A percentile compares a stretch with the other conserved stretches of the same genome.
These are phyloP conservation scores for Dicycla oo DNA, from an alignment of 2,888 invertebrate genomes.

Conservation along the genomic window DNA sequence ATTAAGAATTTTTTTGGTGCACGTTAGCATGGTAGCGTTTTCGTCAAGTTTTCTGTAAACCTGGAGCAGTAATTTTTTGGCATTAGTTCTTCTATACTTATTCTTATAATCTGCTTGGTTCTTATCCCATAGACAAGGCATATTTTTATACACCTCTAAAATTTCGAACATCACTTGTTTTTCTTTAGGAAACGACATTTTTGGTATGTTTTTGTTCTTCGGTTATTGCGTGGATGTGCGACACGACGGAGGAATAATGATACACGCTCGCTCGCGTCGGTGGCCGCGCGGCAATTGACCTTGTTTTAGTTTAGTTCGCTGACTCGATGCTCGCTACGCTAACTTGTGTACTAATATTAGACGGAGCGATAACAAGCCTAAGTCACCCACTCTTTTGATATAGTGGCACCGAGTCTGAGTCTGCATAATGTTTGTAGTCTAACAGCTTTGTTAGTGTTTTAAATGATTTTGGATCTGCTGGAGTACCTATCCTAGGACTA, in stretches of 20 bases:
- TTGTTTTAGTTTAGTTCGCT: conserved; percentile 35
- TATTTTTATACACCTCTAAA: conserved; percentile 33
- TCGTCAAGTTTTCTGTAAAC: conserved; percentile 25
- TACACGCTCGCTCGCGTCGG: not conserved
- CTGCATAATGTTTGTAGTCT: not conserved
- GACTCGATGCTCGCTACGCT: conserved; percentile 27
- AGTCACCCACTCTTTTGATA: not conserved
- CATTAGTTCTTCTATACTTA: conserved; percentile 15
- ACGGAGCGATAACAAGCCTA: not conserved
- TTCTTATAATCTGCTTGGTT: conserved; percentile 27
- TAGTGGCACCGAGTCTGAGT: not conserved
- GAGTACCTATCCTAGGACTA: not conserved
- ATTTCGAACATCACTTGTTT: conserved; percentile 26
- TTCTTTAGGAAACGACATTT: conserved; percentile 18
- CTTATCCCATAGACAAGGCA: conserved; percentile 34
- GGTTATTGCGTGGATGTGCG: not conserved
- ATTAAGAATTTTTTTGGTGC: conserved; percentile 39
- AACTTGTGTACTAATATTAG: conserved; percentile 41
- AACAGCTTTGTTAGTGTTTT: not conserved
- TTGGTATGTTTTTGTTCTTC: not conserved
- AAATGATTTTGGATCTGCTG: not conserved
- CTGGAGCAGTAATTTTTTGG: conserved; percentile 6
- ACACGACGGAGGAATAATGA: rapidly evolving
- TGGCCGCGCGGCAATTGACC: conserved; percentile 40
- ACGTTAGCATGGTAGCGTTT: not conserved